Base-by-base conservation (phyloP, 2,888 invertebrate species). In the Drosophila infuscata region DNA sequence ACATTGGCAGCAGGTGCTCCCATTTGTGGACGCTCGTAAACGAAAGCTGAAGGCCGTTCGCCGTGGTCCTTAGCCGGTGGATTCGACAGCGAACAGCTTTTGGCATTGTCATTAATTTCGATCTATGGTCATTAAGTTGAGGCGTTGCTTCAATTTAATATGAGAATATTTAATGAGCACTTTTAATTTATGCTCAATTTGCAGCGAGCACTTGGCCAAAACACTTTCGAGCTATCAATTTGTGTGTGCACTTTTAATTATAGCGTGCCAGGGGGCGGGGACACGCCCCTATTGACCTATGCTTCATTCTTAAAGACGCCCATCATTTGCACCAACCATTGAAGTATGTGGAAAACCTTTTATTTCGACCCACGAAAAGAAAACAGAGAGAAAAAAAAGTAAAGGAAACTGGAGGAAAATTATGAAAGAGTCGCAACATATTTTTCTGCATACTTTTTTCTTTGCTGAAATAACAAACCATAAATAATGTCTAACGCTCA, bases 391-490 rank as follows among this genome's bases (percentile, higher is more conserved):
- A 25, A 49, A 46, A 49, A 59, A 38, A 53, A 38, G 30, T 46
- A 49, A 38, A 46, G 51, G 38, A 59, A 54, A 56, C 36, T 38
- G 59, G 54, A 66, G 64, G 70, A 81, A 81, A 90, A 86, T 88
- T 87, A 81, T 90, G 89, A 90, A 86, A 90, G 86, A 87, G 81
- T 90, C 86, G 89, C 82, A 90, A 87, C 89, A 87, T 87, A 87
- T 87, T 87, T 90, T 83, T 83, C 75, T 78, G 78, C 85, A 82
- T 85, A 80, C 75, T 89, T 85, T 77, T 83, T 56, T 57, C 56
- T 81, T 69, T 82, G 78, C 82, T 77, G 81, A 91, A 91, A 92
- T 90, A 91, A 91, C 90, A 91, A 91, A 92, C 91, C 92, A 92
- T 91, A 92, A 91, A 91, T 92, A 92, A 91, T 90, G 89, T 89